A percentile compares a stretch with the other conserved stretches of the same genome.
Conservation (phyloP, 2,797 vertebrate genomes). For the Cynopterus sphinx region DNA sequence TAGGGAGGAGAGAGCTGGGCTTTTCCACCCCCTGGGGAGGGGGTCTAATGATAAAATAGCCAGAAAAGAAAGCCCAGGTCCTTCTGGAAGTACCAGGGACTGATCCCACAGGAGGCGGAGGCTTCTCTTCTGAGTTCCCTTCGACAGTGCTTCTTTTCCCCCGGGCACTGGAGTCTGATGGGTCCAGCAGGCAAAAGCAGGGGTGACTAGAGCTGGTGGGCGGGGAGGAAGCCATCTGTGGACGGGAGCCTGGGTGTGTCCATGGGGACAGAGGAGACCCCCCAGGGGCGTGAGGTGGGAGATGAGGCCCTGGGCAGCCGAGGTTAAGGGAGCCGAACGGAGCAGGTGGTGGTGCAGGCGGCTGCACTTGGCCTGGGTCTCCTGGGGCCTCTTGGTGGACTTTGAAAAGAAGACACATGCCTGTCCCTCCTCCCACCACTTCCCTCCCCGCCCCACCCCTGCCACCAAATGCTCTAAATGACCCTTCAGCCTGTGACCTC, state of each 20-base stretch:
- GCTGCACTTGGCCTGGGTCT: neutral
- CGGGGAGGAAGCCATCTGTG: conserved; percentile 2
- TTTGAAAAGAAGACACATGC: neutral
- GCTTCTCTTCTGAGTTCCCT: neutral
- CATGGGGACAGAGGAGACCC: neutral
- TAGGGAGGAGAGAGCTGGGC: neutral
- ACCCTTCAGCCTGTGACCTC: conserved; percentile 2
- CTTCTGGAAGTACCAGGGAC: neutral
- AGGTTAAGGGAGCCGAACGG: neutral
- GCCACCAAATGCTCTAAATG: conserved; percentile 51
- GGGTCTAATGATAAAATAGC: neutral
- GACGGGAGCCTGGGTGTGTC: neutral
- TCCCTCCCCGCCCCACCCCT: fast-evolving
- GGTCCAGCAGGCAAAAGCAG: neutral
- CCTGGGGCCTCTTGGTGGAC: neutral
- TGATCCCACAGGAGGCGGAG: neutral
- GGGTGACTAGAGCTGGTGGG: neutral
- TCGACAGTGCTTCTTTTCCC: neutral
- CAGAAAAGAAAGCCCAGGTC: neutral
- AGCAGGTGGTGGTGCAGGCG: neutral
- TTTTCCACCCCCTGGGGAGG: neutral
- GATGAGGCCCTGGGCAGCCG: neutral
- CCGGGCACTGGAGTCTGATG: neutral
- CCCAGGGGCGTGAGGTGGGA: neutral
- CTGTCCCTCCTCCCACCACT: neutral